Evolutionary conservation across 2,888 invertebrate species (phyloP).

Genomic region (Panorpa germanica): DNA sequence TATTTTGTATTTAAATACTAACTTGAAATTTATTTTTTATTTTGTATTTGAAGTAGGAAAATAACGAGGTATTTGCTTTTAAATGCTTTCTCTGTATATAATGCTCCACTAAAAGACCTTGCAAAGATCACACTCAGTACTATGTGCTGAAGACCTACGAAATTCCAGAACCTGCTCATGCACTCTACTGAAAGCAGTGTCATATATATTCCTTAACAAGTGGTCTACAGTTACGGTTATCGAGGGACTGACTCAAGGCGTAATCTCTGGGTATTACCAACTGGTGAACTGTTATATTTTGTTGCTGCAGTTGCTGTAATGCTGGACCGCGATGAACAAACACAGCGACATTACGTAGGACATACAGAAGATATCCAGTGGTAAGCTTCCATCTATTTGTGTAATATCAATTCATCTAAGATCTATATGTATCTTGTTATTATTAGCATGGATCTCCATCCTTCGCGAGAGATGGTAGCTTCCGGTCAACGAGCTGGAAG

Average conservation of each 20-base stretch:
- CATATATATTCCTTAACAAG: conserved; percentile 19
- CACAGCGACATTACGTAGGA: conserved; percentile 76
- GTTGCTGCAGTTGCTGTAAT: conserved; percentile 85
- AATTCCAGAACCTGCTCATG: too few species aligned
- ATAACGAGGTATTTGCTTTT: too few species aligned
- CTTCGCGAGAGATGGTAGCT: conserved; percentile 71
- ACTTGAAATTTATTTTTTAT: too few species aligned
- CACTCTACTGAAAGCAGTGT: too few species aligned
- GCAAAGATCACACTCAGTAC: too few species aligned
- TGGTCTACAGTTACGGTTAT: conserved; percentile 86
- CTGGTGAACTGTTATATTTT: conserved; percentile 81
- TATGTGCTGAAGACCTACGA: too few species aligned
- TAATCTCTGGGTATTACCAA: conserved; percentile 84
- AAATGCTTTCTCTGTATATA: too few species aligned
- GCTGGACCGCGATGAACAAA: conserved; percentile 69
- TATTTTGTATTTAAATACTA: too few species aligned
- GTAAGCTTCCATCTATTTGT: conserved; percentile 26
- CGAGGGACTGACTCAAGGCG: conserved; percentile 76
- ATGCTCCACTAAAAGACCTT: too few species aligned
- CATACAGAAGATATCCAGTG: conserved; percentile 90
- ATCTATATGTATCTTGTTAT: conserved; percentile 3
- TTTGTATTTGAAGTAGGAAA: too few species aligned
- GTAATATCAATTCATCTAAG: neutral
- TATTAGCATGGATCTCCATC: conserved; percentile 69
- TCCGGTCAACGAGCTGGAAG: conserved; percentile 76